Base-by-base conservation (phyloP, 1,140 invertebrate genomes). In the Neodiprion virginianus region DNA sequence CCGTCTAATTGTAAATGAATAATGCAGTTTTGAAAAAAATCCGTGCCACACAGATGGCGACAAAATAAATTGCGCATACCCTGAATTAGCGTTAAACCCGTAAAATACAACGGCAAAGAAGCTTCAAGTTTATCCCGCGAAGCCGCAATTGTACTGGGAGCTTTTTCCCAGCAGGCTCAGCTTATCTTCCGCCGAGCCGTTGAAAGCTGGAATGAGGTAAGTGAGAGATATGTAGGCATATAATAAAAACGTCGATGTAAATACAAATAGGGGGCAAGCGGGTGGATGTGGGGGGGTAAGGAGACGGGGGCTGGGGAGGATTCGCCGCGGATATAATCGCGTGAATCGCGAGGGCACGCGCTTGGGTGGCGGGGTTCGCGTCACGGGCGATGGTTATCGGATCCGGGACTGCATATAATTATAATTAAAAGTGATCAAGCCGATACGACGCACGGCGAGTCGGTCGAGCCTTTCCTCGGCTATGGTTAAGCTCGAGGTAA, bases 401-500 rank as follows among this genome's bases (percentile, higher is more conserved):
- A 78, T 80, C 78, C 79, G 75, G 81, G 77, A 83, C 81, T 83
- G 85, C 84, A 87, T 87, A 88, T 87, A 87, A 88, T 88, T 87
- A 88, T 86, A 88, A 88, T 88, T 88, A 88, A 88, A 88, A 88
- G 82, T 84, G 87, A 88, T 88, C 83, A 81, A 79, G 80, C 76
- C 79, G 87, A 88, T 88, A 88, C 77, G 74, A 80, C 14, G 68
- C 72, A 50, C 61, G 72, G n/a, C 23, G 68, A 14, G 12, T 48
- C 23, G 73, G 77, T 81, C 17, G 75, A 76, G 77, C 61, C 72
- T 78, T 80, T 80, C 78, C 79, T 71, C 72, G 76, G 78, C 82
- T 86, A 81, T 86, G 80, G 81, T 86, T 85, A 85, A 84, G 79
- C 80, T 78, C 75, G 67, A 73, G 49, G 66, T 40, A 71, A 53